phyloP scores from a whole-genome alignment of 2,113 vertebrate species.

The Progne subis region DNA sequence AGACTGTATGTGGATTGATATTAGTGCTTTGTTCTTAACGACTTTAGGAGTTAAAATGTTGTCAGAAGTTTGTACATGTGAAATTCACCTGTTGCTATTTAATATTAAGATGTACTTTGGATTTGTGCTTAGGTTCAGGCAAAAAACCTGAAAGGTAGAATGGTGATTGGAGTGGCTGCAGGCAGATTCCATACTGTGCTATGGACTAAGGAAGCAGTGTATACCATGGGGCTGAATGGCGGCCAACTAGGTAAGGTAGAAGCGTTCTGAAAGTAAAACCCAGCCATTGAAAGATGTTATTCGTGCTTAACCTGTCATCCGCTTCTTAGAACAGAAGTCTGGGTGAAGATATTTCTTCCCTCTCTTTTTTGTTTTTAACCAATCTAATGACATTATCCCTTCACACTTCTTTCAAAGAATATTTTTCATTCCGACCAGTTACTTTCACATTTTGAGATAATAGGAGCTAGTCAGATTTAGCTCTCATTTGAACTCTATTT shows the following conservation, averaged over 20 bases:
- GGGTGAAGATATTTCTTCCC: background rate
- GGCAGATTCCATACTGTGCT: slow-evolving; percentile 96
- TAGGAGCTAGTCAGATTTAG: background rate
- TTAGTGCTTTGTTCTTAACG: background rate
- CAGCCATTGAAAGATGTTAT: background rate
- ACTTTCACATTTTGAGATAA: background rate
- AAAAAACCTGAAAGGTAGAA: slow-evolving; percentile 90
- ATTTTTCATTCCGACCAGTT: background rate
- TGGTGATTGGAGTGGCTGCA: slow-evolving; percentile 90
- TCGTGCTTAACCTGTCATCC: background rate
- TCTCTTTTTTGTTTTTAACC: background rate
- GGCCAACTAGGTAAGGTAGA: slow-evolving; percentile 91
- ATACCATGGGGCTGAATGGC: slow-evolving; percentile 95
- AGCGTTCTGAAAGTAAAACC: background rate
- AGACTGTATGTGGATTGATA: background rate
- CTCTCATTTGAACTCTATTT: background rate
- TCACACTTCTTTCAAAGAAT: background rate
- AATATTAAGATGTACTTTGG: slow-evolving; percentile 41
- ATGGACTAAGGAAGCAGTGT: slow-evolving; percentile 93
- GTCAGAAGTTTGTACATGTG: slow-evolving; percentile 14
- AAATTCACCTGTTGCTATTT: background rate
- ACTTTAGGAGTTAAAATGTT: background rate
- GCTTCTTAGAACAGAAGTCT: background rate
- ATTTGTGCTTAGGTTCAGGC: slow-evolving; percentile 85
- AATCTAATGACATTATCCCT: background rate